Evolutionary conservation across 2,113 vertebrate species (phyloP).

Genomic region (Erythrocercus mccallii): DNA sequence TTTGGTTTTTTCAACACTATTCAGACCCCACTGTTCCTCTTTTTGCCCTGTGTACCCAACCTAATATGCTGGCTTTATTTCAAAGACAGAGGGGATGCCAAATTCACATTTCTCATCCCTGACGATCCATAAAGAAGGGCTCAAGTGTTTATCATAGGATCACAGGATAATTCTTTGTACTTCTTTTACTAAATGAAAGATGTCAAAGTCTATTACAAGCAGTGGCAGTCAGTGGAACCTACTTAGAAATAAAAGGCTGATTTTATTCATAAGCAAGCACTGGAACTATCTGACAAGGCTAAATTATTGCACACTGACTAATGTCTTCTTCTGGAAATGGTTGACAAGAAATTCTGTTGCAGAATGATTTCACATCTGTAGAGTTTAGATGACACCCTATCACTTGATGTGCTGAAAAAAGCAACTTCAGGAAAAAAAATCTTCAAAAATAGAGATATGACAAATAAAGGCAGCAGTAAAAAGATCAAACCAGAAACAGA

Average conservation of each 20-base stretch:
- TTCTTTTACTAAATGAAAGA: slow-evolving; percentile 46
- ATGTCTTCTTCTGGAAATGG: background rate
- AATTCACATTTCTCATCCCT: slow-evolving; percentile 52
- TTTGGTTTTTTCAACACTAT: background rate
- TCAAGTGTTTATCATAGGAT: slow-evolving; percentile 50
- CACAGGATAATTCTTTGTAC: slow-evolving; percentile 46
- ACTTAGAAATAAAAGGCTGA: background rate
- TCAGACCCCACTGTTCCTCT: background rate
- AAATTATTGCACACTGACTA: background rate
- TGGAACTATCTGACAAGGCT: background rate
- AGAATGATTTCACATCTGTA: background rate
- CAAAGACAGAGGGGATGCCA: slow-evolving; percentile 13
- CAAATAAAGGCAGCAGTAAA: background rate
- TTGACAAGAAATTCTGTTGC: background rate
- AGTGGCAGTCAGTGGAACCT: background rate
- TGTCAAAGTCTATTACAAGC: slow-evolving; percentile 47
- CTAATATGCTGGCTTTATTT: background rate
- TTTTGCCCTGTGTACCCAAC: slow-evolving; percentile 9
- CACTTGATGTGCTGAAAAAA: background rate
- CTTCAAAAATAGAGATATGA: background rate
- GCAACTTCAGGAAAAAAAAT: background rate
- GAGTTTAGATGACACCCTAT: background rate
- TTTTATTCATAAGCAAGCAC: slow-evolving; percentile 17
- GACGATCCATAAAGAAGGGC: slow-evolving; percentile 32
- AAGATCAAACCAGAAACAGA: background rate